A percentile compares a stretch with the other conserved stretches of the same genome.
Evolutionary conservation across 2,888 invertebrate species (phyloP).

Genomic region (Lasioglossum calceatum): DNA sequence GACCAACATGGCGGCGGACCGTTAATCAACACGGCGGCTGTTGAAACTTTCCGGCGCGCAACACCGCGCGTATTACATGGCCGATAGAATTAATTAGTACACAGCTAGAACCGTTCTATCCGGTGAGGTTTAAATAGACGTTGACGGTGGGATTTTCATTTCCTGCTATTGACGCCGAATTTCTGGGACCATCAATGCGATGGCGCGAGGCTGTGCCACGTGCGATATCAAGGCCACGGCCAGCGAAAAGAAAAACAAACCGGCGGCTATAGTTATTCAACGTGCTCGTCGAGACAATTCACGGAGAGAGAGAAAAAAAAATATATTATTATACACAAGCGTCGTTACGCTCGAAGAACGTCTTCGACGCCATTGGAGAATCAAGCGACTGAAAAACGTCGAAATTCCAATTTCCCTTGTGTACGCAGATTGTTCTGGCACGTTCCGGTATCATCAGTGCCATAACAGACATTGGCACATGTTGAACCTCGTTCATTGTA

Average conservation of each 20-base stretch:
- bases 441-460: neutral
- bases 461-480: neutral
- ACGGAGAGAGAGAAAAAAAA: neutral
- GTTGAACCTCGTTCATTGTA: neutral
- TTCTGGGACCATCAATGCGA: slow-evolving; percentile 23
- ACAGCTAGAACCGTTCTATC: neutral
- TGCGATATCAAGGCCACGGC: slow-evolving; percentile 65
- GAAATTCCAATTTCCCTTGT: neutral
- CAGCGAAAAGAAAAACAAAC: slow-evolving; percentile 42
- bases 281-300: neutral
- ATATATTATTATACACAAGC: neutral
- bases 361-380: neutral
- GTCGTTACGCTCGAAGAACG: neutral
- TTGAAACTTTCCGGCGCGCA: slow-evolving; percentile 1
- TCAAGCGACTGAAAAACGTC: neutral
- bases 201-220: slow-evolving; percentile 62
- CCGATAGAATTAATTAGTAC: slow-evolving; percentile 29
- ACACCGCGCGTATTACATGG: neutral
- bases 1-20: neutral
- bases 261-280: slow-evolving; percentile 18
- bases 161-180: slow-evolving; percentile 55
- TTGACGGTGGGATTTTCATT: slow-evolving; percentile 61
- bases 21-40: neutral
- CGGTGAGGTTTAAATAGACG: slow-evolving; percentile 32
- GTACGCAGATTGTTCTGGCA: neutral